These are phyloP conservation scores for Cosmopolites sordidus DNA, from an alignment of 2,888 invertebrate genomes.

Conservation along the genomic window DNA sequence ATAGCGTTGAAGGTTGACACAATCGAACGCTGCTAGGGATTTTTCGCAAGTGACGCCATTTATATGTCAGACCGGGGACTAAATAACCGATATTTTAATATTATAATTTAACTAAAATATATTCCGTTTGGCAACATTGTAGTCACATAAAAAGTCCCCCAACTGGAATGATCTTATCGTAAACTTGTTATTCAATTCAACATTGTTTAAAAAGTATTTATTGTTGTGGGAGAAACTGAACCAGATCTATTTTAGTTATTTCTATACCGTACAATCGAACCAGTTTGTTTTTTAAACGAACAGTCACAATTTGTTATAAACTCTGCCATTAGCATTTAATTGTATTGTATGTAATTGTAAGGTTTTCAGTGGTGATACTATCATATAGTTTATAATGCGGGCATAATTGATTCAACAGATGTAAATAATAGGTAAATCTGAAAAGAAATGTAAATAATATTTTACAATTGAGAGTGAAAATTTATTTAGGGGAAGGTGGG, in stretches of 20 bases:
- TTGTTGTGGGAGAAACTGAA: conserved; percentile 1
- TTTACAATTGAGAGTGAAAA: no score
- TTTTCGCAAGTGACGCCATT: no score
- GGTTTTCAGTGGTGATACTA: not conserved
- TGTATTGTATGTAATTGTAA: conserved; percentile 1
- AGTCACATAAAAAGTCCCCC: not conserved
- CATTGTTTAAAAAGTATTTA: conserved; percentile 1
- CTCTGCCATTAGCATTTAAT: not conserved
- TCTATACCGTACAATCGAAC: not conserved
- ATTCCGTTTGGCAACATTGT: not conserved
- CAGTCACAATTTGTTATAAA: not conserved
- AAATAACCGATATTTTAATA: no score
- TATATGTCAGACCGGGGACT: no score
- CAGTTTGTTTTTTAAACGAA: not conserved
- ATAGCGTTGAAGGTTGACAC: no score
- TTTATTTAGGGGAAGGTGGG: no score
- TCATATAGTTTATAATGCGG: not conserved
- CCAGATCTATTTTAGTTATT: not conserved
- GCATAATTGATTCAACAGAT: not conserved
- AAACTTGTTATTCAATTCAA: conserved; percentile 1
- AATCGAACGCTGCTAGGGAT: no score
- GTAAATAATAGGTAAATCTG: no score
- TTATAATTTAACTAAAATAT: no score
- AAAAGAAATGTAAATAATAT: no score
- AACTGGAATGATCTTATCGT: not conserved